Evolutionary conservation across 2,113 vertebrate genomes (phyloP).

Genomic region (Lophochroa leadbeateri): DNA sequence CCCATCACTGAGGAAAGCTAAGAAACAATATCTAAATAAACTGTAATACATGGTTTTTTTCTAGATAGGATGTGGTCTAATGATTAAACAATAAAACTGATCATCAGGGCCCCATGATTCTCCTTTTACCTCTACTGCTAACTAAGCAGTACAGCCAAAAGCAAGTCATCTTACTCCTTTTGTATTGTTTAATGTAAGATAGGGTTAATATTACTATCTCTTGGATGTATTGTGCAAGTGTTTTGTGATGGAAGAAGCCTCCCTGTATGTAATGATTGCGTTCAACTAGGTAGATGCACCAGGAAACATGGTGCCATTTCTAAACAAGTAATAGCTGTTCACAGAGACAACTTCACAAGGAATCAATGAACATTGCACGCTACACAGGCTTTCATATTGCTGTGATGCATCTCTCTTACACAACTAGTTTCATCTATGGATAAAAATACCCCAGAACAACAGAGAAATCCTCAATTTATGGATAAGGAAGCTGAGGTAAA

Average conservation of each 20-base stretch:
- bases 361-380: not conserved
- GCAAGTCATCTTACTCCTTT: not conserved
- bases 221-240: not conserved
- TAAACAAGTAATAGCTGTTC: not conserved
- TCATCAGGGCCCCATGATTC: not conserved
- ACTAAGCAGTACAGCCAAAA: not conserved
- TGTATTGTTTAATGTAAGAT: not conserved
- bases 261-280: not conserved
- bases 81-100: not conserved
- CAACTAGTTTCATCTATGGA: not conserved
- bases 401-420: not conserved
- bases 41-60: accelerated
- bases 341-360: not conserved
- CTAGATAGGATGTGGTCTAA: not conserved
- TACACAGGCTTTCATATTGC: not conserved
- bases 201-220: not conserved
- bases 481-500: not conserved
- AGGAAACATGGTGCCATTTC: not conserved
- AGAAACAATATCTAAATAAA: not conserved
- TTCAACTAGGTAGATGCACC: not conserved
- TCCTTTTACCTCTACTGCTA: not conserved
- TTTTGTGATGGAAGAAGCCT: not conserved
- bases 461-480: not conserved
- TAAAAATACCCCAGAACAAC: not conserved
- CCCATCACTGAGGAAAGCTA: not conserved